These are phyloP conservation scores for Acestrorhynchus altus DNA, from an alignment of 2,797 vertebrate species.

Conservation along the genomic window DNA sequence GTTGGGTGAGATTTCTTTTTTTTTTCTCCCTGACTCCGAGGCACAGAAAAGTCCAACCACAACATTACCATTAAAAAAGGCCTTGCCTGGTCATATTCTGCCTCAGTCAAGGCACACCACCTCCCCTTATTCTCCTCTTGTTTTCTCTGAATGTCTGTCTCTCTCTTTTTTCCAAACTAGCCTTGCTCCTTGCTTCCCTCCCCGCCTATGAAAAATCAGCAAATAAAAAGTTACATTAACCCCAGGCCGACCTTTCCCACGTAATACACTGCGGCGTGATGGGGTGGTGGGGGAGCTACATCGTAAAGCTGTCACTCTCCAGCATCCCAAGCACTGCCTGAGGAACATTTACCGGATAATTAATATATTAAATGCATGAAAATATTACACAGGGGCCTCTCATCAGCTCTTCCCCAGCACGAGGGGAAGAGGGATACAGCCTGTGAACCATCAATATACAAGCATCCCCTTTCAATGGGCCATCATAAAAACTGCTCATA, in stretches of 20 bases:
- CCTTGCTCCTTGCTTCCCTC: conserved; percentile 75
- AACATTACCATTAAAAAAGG: conserved; percentile 68
- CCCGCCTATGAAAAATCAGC: conserved; percentile 98
- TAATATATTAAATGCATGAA: conserved; percentile 99
- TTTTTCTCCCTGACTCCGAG: conserved; percentile 67
- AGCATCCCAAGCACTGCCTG: conserved; percentile 95
- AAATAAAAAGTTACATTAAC: conserved; percentile 99
- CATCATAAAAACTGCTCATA: conserved; percentile 99
- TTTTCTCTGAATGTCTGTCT: conserved; percentile 18
- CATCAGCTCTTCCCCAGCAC: conserved; percentile 81
- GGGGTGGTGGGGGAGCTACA: conserved; percentile 88
- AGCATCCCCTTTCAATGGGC: conserved; percentile 98
- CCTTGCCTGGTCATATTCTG: conserved; percentile 77
- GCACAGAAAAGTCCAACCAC: conserved; percentile 63
- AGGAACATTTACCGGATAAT: conserved; percentile 99
- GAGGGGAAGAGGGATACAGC: conserved; percentile 90
- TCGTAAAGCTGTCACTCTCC: conserved; percentile 96
- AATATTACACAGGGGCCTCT: conserved; percentile 96
- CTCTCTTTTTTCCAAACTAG: conserved; percentile 66
- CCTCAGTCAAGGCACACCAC: conserved; percentile 58
- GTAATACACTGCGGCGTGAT: conserved; percentile 98
- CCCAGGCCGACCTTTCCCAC: conserved; percentile 95
- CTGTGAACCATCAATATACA: conserved; percentile 98
- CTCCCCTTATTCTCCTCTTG: conserved; percentile 45
- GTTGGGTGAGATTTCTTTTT: conserved; percentile 38